These are phyloP conservation scores for Toxotes chatareus DNA, from an alignment of 2,113 vertebrate genomes.

Conservation along the genomic window DNA sequence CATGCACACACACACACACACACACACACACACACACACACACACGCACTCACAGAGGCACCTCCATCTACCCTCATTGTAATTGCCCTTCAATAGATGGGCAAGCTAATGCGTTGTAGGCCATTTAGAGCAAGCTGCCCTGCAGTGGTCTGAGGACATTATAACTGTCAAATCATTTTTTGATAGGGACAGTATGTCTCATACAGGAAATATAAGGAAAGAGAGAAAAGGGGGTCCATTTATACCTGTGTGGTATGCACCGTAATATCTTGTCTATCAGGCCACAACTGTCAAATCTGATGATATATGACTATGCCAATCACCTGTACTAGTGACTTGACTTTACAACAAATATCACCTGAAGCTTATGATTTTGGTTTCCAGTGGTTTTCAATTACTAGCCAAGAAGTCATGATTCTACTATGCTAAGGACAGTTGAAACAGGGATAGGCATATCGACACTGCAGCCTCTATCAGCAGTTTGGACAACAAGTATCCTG, in stretches of 20 bases:
- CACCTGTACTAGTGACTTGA: background rate
- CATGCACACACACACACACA: conserved; percentile 23
- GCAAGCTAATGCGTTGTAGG: conserved; percentile 35
- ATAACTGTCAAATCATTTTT: too few species aligned
- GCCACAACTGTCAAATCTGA: conserved; percentile 12
- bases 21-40: conserved; percentile 13
- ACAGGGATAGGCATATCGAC: background rate
- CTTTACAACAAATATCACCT: background rate
- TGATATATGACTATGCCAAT: background rate
- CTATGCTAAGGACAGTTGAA: conserved; percentile 13
- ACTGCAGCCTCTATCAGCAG: background rate
- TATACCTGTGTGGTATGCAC: too few species aligned
- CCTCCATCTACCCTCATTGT: conserved; percentile 48
- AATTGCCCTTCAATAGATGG: conserved; percentile 57
- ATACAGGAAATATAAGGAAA: too few species aligned
- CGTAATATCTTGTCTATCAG: background rate
- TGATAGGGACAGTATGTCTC: background rate
- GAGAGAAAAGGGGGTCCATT: too few species aligned
- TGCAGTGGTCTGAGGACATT: too few species aligned
- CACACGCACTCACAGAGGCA: conserved; percentile 1
- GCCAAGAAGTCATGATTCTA: background rate
- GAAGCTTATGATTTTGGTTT: background rate
- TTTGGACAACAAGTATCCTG: conserved; percentile 32
- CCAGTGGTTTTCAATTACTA: background rate
- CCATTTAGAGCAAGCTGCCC: too few species aligned